A percentile compares a stretch with the other conserved stretches of the same genome.
Evolutionary conservation across 2,797 vertebrate species (phyloP).

Genomic region (Decapterus maruadsi): DNA sequence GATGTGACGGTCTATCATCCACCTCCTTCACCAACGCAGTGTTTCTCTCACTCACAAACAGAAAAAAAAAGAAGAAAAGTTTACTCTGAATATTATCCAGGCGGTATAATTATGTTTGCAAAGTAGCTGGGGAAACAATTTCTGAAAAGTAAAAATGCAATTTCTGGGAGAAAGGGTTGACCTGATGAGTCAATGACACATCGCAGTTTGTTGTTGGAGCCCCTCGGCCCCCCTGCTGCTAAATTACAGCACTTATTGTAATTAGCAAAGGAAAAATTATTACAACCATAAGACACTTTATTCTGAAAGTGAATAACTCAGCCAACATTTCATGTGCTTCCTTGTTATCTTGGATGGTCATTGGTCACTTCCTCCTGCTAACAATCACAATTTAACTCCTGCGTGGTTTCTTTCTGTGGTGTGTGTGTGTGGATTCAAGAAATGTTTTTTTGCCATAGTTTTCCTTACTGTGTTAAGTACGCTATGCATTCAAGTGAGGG

Average conservation of each 20-base stretch:
- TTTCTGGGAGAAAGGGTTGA: neutral
- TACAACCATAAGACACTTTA: neutral
- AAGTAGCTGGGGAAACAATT: neutral
- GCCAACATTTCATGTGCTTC: neutral
- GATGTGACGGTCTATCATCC: too few relatives aligned
- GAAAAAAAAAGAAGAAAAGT: too few relatives aligned
- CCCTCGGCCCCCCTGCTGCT: neutral
- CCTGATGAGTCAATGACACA: neutral
- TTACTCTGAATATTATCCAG: neutral
- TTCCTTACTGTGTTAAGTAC: conserved; percentile 20
- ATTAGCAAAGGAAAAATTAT: neutral
- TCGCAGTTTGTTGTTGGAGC: neutral
- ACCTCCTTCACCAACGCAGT: too few relatives aligned
- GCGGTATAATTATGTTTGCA: neutral
- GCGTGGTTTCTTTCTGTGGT: conserved; percentile 7
- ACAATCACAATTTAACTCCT: neutral
- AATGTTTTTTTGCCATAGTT: too few relatives aligned
- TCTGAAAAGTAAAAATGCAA: neutral
- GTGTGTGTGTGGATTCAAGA: neutral
- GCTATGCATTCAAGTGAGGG: neutral
- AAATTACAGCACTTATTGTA: neutral
- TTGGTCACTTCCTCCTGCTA: neutral
- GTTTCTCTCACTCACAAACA: too few relatives aligned
- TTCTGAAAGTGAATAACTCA: neutral
- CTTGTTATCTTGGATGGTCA: neutral